Evolutionary conservation across 2,797 vertebrate genomes (phyloP), one percentile per base, ranked within the genome.

Genomic region (Lacerta agilis): DNA sequence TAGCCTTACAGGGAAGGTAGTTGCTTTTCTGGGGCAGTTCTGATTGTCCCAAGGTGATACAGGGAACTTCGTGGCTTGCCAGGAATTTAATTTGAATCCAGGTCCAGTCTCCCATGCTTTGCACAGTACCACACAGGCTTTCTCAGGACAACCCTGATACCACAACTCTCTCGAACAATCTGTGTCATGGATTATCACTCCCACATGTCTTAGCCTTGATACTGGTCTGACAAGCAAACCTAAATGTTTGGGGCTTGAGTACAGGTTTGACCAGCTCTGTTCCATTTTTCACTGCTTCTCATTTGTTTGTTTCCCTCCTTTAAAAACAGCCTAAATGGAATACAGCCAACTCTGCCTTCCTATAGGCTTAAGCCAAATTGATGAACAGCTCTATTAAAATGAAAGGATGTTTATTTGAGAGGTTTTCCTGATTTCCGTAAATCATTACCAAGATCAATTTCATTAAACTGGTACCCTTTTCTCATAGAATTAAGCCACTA

Each of bases 361-460:
- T 64, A 23, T 61, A 23, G 11, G 29, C 64, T 86, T 86, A 66
- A 67, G 15, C 61, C 41, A 86, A 78, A 69, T 36, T 79, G n/a
- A 83, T 83, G 83, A 38, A 79, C 76, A 69, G n/a, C 64, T 86
- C 33, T 36, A n/a, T 55, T 86, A 36, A 49, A 67, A 67, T 69
- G 43, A 67, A 86, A 55, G 67, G 78, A 41, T 80, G 49, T 72
- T 80, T 80, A 72, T 72, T 45, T 43, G 49, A 73, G 49, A 81
- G 11, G 36, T 27, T n/a, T 80, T 36, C 45, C 36, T 43, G 18
- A 72, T 87, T 87, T 61, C 36, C 41, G 45, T 73, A 81, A 81
- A 87, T 81, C 49, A 81, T 87, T 87, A 87, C 49, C 49, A 61
- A 73, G 69, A 80, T 87, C 49, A 64, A 55, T 87, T 72, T 87